These are phyloP conservation scores for Ormyrus thymus DNA, from an alignment of 2,888 invertebrate genomes.

Conservation along the genomic window DNA sequence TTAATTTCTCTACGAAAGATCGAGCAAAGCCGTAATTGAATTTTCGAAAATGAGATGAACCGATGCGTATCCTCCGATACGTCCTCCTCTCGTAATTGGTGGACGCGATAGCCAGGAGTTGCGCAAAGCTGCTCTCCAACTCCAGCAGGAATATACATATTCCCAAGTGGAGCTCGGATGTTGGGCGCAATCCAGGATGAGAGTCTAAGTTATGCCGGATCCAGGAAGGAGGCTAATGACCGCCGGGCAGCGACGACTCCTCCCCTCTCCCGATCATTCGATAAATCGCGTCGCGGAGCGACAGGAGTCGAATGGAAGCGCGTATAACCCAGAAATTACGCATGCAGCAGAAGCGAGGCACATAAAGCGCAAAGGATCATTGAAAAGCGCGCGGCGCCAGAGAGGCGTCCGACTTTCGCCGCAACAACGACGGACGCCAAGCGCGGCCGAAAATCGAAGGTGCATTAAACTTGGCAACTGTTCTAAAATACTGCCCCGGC, in stretches of 20 bases:
- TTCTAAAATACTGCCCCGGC: slow-evolving; percentile 57
- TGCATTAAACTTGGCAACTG: slow-evolving; percentile 68
- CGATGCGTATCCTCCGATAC: no score
- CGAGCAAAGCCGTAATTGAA: no score
- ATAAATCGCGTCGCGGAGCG: slow-evolving; percentile 18
- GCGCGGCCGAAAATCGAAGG: slow-evolving; percentile 61
- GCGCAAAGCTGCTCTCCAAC: no score
- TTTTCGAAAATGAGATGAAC: no score
- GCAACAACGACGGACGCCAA: slow-evolving; percentile 2
- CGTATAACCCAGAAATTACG: not conserved
- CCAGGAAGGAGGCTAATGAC: slow-evolving; percentile 59
- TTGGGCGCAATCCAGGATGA: slow-evolving; percentile 59
- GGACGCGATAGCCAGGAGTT: no score
- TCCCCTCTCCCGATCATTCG: slow-evolving; percentile 42
- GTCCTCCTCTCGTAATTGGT: no score
- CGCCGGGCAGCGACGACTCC: slow-evolving; percentile 1
- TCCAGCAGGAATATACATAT: not conserved
- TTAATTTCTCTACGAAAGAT: no score
- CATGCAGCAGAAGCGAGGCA: not conserved
- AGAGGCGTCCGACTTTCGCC: slow-evolving; percentile 64
- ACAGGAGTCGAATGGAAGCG: not conserved
- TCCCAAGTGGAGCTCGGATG: slow-evolving; percentile 44
- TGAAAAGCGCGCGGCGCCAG: slow-evolving; percentile 65
- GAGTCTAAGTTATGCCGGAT: slow-evolving; percentile 54
- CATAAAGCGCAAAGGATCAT: slow-evolving; percentile 8